These are phyloP conservation scores for Xiphophorus maculatus DNA, from an alignment of 2,113 vertebrate genomes.

Conservation along the genomic window DNA sequence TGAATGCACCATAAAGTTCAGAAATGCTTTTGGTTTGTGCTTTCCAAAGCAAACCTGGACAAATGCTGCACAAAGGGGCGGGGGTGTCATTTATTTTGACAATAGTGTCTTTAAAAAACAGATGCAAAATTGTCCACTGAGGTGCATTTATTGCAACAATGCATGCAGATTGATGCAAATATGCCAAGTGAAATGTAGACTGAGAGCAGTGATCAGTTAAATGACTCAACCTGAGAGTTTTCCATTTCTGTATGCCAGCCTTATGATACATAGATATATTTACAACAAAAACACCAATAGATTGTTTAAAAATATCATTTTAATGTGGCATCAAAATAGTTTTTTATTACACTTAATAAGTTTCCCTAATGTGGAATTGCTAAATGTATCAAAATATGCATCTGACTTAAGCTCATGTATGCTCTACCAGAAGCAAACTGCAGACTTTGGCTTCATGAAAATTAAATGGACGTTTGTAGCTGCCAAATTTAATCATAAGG, in stretches of 20 bases:
- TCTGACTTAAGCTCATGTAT: not conserved
- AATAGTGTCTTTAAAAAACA: too few relatives aligned
- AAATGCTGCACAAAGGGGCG: too few relatives aligned
- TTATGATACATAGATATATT: not conserved
- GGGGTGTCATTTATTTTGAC: too few relatives aligned
- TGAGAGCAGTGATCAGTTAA: constrained; percentile 26
- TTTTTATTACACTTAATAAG: too few relatives aligned
- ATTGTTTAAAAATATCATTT: too few relatives aligned
- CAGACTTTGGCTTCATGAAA: constrained; percentile 9
- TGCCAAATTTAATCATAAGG: constrained; percentile 26
- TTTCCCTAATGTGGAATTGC: too few relatives aligned
- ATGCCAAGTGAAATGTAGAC: not conserved
- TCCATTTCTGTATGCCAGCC: not conserved
- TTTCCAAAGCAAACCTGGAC: too few relatives aligned
- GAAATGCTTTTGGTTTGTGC: too few relatives aligned
- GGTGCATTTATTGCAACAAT: not conserved
- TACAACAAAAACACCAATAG: not conserved
- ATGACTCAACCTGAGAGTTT: constrained; percentile 28
- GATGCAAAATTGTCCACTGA: not conserved
- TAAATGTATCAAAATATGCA: not conserved
- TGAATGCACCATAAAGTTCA: too few relatives aligned
- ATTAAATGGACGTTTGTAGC: constrained; percentile 8
- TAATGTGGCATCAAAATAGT: too few relatives aligned
- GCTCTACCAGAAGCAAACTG: constrained; percentile 6
- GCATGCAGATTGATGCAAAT: constrained; percentile 6